Evolutionary conservation across 2,113 vertebrate species (phyloP).

Genomic region (Megaleporinus macrocephalus): DNA sequence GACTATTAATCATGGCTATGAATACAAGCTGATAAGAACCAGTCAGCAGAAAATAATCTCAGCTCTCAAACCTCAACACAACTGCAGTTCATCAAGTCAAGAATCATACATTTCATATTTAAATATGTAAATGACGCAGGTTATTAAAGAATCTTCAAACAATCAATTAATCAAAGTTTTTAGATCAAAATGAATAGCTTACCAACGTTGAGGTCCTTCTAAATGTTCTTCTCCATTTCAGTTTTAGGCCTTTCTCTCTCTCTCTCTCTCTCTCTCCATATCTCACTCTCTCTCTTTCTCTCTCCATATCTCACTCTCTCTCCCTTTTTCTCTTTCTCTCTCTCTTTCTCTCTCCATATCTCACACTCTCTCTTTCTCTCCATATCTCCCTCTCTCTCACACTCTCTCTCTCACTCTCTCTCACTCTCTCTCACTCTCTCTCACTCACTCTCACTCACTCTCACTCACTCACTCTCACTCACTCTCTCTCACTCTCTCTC

Average conservation of each 20-base stretch:
- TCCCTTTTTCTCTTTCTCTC: conserved; percentile 22
- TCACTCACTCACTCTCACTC: conserved; percentile 59
- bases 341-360: conserved; percentile 23
- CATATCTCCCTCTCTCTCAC: conserved; percentile 44
- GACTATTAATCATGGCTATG: background rate
- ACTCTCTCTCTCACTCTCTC: conserved; percentile 43
- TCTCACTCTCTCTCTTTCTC: conserved; percentile 46
- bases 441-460: conserved; percentile 32
- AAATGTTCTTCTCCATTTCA: conserved; percentile 48
- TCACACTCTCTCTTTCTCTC: background rate
- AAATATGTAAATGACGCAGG: background rate
- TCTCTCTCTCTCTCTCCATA: background rate
- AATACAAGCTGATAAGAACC: background rate
- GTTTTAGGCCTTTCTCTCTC: conserved; percentile 44
- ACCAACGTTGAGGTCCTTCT: conserved; percentile 34
- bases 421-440: background rate
- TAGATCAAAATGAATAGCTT: conserved; percentile 14
- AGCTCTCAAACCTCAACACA: background rate
- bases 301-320: conserved; percentile 22
- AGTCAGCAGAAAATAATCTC: background rate
- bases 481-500: conserved; percentile 60
- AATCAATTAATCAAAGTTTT: too few species aligned
- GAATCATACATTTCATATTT: background rate
- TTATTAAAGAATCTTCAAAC: background rate
- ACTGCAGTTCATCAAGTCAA: background rate